A percentile compares a stretch with the other conserved stretches of the same genome.
These are phyloP conservation scores for Ictalurus punctatus DNA, from an alignment of 2,113 vertebrate species.

Conservation along the genomic window DNA sequence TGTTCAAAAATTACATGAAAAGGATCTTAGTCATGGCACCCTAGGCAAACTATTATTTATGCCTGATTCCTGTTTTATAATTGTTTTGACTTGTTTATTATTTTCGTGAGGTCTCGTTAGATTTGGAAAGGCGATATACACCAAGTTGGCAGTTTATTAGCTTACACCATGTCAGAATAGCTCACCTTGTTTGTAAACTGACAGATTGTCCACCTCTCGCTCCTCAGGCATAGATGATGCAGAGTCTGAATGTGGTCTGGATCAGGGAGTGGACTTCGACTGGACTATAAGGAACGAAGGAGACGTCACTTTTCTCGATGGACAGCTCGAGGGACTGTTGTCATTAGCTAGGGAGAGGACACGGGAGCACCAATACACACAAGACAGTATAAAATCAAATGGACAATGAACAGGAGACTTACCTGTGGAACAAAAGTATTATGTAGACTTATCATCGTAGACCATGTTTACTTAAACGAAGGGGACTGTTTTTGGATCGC, in stretches of 20 bases:
- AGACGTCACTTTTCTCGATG: constrained; percentile 60
- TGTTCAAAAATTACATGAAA: not conserved
- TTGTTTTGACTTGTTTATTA: not conserved
- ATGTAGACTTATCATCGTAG: not conserved
- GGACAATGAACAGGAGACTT: not conserved
- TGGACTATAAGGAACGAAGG: constrained; percentile 81
- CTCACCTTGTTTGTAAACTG: not conserved
- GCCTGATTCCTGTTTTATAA: no score
- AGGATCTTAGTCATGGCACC: not conserved
- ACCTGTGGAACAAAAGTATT: not conserved
- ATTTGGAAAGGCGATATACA: not conserved
- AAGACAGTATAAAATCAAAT: not conserved
- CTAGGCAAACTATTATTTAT: not conserved
- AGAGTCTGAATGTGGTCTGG: constrained; percentile 89
- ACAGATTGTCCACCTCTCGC: not conserved
- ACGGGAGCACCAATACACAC: not conserved
- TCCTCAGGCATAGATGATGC: constrained; percentile 81
- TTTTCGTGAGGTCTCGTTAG: not conserved
- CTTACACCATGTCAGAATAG: not conserved
- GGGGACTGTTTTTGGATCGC: not conserved
- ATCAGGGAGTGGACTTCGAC: constrained; percentile 78
- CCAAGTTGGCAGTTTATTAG: not conserved
- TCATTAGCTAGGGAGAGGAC: constrained; percentile 54
- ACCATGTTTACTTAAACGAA: not conserved
- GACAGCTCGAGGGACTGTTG: constrained; percentile 76